Percentiles rank a stretch among this genome's conserved stretches.
Conservation (phyloP, 2,797 vertebrate species). For the Cyprinella venusta region DNA sequence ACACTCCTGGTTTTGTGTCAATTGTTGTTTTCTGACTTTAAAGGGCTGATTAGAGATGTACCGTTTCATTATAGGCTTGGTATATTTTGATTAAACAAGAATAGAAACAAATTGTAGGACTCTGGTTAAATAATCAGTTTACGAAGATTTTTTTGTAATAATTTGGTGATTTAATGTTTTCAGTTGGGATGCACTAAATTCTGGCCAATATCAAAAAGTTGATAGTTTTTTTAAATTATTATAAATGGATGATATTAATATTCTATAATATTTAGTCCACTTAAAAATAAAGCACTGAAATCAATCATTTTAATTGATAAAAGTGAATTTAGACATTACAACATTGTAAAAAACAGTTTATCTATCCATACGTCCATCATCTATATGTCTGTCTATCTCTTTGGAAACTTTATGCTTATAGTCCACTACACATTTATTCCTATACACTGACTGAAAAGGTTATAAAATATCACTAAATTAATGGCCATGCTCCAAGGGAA, state of each 20-base stretch:
- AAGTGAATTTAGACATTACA: not conserved
- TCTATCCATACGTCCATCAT: not conserved
- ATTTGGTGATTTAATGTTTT: not conserved
- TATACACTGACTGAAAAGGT: constrained; percentile 31
- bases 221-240: not conserved
- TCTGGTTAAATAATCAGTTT: not conserved
- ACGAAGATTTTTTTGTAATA: not conserved
- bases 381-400: not conserved
- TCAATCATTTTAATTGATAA: not conserved
- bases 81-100: not conserved
- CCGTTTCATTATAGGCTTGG: not conserved
- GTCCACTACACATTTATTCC: constrained; percentile 7
- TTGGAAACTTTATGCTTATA: not conserved
- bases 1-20: not conserved
- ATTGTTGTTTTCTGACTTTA: not conserved
- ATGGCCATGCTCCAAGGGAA: constrained; percentile 41
- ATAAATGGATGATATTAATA: not conserved
- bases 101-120: not conserved
- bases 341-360: not conserved
- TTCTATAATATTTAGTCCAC: not conserved
- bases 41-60: not conserved
- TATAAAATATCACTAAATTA: constrained; percentile 40
- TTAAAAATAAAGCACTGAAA: not conserved
- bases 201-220: not conserved
- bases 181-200: not conserved